Base-by-base conservation (phyloP, 1,140 invertebrate species). In the Acyrthosiphon pisum region DNA sequence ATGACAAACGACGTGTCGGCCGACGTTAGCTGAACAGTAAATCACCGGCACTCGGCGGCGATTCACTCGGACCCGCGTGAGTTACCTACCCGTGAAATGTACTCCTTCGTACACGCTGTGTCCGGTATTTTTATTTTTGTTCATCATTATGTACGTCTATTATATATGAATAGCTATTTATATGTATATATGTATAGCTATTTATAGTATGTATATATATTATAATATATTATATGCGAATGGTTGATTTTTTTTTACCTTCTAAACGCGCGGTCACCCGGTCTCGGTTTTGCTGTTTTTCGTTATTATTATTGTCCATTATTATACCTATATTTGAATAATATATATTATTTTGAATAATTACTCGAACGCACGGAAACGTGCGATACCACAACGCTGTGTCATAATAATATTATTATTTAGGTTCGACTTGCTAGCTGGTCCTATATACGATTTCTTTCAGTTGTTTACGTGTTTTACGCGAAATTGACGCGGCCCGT, bases 1-100 rank as follows among this genome's bases (percentile, higher is more conserved):
- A 91, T 91, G 90, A 91, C 90, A 91, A 91, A 91, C 90, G 60
- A 91, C 90, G 56, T 91, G 90, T 91, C 90, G 44, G 68, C 68
- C 60, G 11, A 91, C 44, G 90, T 91, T 91, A 83, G 90, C 46
- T 41, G n/a, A 46, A 48, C 60, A 8, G 90, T 91, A 91, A 91
- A 91, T 91, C 90, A 91, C 41, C 7, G 41, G 44, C n/a, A 76
- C 56, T 76, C 68, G 60, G 90, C 44, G 44, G 90, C 90, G n/a
- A 50, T 68, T 91, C 44, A 44, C 56, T 44, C 30, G 8, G 90
- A 91, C 30, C 20, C 41, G 68, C 35, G 41, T 14, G 35, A 48
- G 41, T 48, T 37, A 53, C 48, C n/a, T 37, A 53, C 48, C n/a
- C 48, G 87, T 53, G 60, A 76, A 76, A 76, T 76, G 60, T 76